Evolutionary conservation across 2,888 invertebrate species (phyloP).

Genomic region (Rotaria macrura): DNA sequence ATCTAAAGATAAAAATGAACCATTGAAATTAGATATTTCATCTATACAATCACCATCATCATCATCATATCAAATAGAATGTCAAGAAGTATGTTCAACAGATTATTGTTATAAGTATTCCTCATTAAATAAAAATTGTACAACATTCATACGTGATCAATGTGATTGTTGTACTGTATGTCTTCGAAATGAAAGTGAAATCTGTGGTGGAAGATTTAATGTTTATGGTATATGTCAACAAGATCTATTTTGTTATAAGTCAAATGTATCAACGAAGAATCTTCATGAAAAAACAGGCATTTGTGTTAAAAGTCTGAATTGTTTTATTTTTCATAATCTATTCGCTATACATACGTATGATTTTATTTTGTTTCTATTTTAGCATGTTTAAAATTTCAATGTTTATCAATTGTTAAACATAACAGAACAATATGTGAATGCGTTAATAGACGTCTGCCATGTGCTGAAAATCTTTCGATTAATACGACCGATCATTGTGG

Average conservation of each 20-base stretch:
- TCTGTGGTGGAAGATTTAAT: not conserved
- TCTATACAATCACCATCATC: not conserved
- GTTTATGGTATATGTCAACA: constrained; percentile 1
- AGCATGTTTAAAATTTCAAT: not conserved
- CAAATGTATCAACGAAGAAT: not conserved
- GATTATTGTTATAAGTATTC: not conserved
- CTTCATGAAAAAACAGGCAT: not conserved
- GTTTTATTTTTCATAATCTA: no score
- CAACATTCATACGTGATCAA: constrained; percentile 16
- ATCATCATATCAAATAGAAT: not conserved
- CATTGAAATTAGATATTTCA: not conserved
- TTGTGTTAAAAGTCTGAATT: not conserved
- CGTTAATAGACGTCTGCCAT: not conserved
- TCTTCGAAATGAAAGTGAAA: not conserved
- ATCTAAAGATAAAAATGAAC: not conserved
- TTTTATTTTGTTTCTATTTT: not conserved
- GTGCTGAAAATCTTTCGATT: not conserved
- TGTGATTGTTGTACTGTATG: constrained; percentile 20
- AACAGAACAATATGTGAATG: not conserved
- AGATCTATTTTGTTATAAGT: not conserved
- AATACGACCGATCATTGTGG: not conserved
- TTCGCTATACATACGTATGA: no score
- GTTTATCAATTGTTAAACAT: not conserved
- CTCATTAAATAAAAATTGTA: not conserved
- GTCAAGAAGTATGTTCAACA: not conserved